These are phyloP conservation scores for Erebia aethiops DNA, from an alignment of 2,888 invertebrate genomes.

Conservation along the genomic window DNA sequence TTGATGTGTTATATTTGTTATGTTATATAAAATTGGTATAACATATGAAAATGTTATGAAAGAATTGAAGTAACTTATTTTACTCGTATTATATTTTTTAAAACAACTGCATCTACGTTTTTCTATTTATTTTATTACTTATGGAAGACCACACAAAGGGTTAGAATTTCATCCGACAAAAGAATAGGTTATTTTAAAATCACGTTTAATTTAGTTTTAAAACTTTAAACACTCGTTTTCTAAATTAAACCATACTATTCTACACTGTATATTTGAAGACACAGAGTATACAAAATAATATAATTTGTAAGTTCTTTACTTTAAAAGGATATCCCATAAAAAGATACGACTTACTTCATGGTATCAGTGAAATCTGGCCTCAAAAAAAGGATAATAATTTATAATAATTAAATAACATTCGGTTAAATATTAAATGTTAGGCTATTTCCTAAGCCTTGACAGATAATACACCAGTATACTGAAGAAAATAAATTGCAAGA, in stretches of 20 bases:
- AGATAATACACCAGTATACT: too few species aligned
- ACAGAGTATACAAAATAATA: slow-evolving; percentile 37
- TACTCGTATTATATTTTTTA: neutral
- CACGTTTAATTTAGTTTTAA: slow-evolving; percentile 5
- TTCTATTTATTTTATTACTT: slow-evolving; percentile 25
- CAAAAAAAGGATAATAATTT: too few species aligned
- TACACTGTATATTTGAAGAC: slow-evolving; percentile 38
- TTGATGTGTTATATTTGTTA: too few species aligned
- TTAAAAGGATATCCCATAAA: too few species aligned
- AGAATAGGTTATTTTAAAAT: slow-evolving; percentile 31
- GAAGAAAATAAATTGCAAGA: neutral
- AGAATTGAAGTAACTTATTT: slow-evolving; percentile 17
- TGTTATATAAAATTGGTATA: too few species aligned
- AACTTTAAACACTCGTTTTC: slow-evolving; percentile 37
- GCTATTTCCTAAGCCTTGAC: too few species aligned
- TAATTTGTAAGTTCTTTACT: too few species aligned
- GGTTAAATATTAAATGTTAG: too few species aligned
- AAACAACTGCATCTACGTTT: neutral
- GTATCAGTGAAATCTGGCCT: too few species aligned
- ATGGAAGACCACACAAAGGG: slow-evolving; percentile 51
- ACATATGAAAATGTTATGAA: too few species aligned
- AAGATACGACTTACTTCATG: too few species aligned
- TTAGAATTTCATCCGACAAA: slow-evolving; percentile 45
- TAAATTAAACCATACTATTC: slow-evolving; percentile 31
- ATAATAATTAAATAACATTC: too few species aligned